phyloP scores from a whole-genome alignment of 2,888 invertebrate species.

The Scaptomyza parva region DNA sequence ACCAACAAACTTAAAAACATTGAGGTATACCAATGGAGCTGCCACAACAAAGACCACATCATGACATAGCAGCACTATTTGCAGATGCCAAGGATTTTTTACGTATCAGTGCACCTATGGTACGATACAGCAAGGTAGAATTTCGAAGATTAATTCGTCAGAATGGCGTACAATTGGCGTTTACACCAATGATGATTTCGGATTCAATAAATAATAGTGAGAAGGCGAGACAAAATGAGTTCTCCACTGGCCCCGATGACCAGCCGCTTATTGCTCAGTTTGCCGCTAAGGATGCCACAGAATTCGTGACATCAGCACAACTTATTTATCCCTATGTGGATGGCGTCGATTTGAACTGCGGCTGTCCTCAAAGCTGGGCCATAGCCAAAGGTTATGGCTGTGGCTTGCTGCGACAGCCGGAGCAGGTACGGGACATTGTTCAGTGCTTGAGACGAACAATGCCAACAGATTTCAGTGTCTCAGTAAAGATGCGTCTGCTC shows the following conservation, averaged over 20 bases:
- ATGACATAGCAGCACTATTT: constrained; percentile 89
- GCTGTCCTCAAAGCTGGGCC: constrained; percentile 98
- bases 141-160: constrained; percentile 91
- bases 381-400: constrained; percentile 96
- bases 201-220: constrained; percentile 95
- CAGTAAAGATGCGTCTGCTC: constrained; percentile 94
- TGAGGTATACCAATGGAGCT: constrained; percentile 44
- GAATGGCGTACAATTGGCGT: constrained; percentile 95
- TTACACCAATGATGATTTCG: constrained; percentile 98
- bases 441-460: constrained; percentile 90
- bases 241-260: constrained; percentile 91
- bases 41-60: constrained; percentile 60
- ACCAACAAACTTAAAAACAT: neutral
- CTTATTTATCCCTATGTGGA: constrained; percentile 93
- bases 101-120: constrained; percentile 97
- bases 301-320: constrained; percentile 94
- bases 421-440: constrained; percentile 92
- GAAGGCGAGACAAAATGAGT: constrained; percentile 93
- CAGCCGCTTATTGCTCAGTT: constrained; percentile 96
- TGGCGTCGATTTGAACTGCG: constrained; percentile 98
- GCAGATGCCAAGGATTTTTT: constrained; percentile 85
- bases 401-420: constrained; percentile 92
- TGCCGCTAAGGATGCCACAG: constrained; percentile 93
- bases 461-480: constrained; percentile 91
- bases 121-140: constrained; percentile 88